Conservation (phyloP, 35 echinoderm and acorn worm species). For the Ophiothrix spiculata region DNA sequence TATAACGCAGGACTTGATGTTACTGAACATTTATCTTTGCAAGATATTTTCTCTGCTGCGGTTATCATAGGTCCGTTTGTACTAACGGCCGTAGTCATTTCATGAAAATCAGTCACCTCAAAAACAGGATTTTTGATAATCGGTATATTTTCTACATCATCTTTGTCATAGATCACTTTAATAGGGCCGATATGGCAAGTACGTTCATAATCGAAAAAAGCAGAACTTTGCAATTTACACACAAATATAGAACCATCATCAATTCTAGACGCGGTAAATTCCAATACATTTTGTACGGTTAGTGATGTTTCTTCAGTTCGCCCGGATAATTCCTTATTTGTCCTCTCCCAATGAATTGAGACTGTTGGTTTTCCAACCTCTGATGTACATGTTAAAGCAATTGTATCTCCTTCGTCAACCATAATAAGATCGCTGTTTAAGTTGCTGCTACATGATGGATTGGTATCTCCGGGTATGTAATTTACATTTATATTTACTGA, state of each 20-base stretch:
- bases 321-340: neutral
- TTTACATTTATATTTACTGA: neutral
- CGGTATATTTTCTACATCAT: neutral
- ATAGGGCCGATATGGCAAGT: neutral
- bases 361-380: neutral
- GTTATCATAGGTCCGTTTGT: neutral
- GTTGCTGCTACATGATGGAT: neutral
- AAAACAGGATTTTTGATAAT: neutral
- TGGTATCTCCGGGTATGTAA: neutral
- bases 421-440: neutral
- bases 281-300: neutral
- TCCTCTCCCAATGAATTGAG: neutral
- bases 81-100: neutral
- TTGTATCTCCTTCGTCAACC: neutral
- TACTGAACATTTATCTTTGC: neutral
- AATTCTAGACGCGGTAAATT: neutral
- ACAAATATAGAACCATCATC: neutral
- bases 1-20: neutral
- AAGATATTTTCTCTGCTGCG: neutral
- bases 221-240: neutral
- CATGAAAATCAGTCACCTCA: neutral
- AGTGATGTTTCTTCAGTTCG: neutral
- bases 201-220: neutral
- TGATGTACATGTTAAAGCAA: neutral
- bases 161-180: neutral